Evolutionary conservation across 2,113 vertebrate genomes (phyloP), one percentile per base, ranked within the genome.

Genomic region (Sakesphorus luctuosus): DNA sequence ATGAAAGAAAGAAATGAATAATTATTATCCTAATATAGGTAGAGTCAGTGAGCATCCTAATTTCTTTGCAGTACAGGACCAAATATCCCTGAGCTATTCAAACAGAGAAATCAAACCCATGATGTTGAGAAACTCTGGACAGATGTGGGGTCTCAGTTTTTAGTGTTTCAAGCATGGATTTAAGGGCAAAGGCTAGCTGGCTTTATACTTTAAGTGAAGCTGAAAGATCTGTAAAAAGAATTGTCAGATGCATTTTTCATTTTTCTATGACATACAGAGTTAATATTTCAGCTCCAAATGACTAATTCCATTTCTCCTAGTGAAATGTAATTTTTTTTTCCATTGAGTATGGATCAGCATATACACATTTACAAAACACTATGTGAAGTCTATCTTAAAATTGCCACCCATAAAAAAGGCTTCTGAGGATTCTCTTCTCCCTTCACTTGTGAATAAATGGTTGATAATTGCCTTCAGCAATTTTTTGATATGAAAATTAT

Each of bases 341-440:
- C 1, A 49, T 18, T 0, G 0, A 20, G 6, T 13, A 2, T 63
- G 7, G 0, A 6, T 63, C 14, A 2, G 2, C 3, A 6, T 16
- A n/a, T 17, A 33, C 1, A 29, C n/a, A 14, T 72, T 85, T 66
- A 65, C 26, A 18, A 44, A 68, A 67, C 6, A 33, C 11, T 49
- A 11, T 10, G 3, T 46, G 40, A 69, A 88, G 1, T 6, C 15
- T 55, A 4, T n/a, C 31, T 74, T 47, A 67, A 74, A 89, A 44
- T 7, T 38, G 63, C 10, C 3, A n/a, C 14, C 9, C 63, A 58
- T 9, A 3, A 3, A 72, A 75, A 13, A 69, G 2, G 0, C 38
- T 88, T 62, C 59, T 59, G 75, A 90, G 11, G 17, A 58, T 58
- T 90, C 79, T 76, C 8, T 66, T 61, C 50, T 77, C 9, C 7